Conservation (phyloP, 2,888 invertebrate species). For the Nomada fabriciana region DNA sequence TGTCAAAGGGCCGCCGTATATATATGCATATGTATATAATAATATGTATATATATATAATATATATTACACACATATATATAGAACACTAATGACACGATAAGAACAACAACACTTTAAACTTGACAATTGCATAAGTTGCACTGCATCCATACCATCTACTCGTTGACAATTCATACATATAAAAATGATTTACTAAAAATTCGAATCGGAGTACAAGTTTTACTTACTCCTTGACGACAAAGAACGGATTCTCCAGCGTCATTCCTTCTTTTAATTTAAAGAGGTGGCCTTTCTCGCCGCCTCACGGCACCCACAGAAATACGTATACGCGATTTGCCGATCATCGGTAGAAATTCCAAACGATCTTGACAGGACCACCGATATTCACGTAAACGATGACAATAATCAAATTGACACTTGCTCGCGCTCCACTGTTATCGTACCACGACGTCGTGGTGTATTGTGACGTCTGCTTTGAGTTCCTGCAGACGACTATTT, state of each 20-base stretch:
- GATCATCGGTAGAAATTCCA: slow-evolving; percentile 79
- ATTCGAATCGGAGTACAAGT: not conserved
- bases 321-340: slow-evolving; percentile 73
- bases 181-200: not conserved
- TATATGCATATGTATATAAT: not conserved
- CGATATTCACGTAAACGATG: slow-evolving; percentile 33
- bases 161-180: not conserved
- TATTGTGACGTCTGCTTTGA: slow-evolving; percentile 75
- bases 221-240: slow-evolving; percentile 98
- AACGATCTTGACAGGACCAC: slow-evolving; percentile 47
- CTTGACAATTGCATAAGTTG: slow-evolving; percentile 8
- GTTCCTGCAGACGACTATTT: slow-evolving; percentile 78
- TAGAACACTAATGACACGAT: slow-evolving; percentile 17
- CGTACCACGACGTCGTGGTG: slow-evolving; percentile 54
- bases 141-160: not conserved
- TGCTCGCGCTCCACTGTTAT: slow-evolving; percentile 61
- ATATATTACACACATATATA: too few relatives aligned
- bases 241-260: slow-evolving; percentile 99
- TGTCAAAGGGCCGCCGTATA: slow-evolving; percentile 33
- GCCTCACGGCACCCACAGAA: slow-evolving; percentile 79
- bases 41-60: too few relatives aligned
- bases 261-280: slow-evolving; percentile 91
- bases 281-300: slow-evolving; percentile 81
- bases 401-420: slow-evolving; percentile 70
- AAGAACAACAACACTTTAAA: slow-evolving; percentile 34